These are phyloP conservation scores for Rhodeus uyekii DNA, from an alignment of 2,797 vertebrate species.

Conservation along the genomic window DNA sequence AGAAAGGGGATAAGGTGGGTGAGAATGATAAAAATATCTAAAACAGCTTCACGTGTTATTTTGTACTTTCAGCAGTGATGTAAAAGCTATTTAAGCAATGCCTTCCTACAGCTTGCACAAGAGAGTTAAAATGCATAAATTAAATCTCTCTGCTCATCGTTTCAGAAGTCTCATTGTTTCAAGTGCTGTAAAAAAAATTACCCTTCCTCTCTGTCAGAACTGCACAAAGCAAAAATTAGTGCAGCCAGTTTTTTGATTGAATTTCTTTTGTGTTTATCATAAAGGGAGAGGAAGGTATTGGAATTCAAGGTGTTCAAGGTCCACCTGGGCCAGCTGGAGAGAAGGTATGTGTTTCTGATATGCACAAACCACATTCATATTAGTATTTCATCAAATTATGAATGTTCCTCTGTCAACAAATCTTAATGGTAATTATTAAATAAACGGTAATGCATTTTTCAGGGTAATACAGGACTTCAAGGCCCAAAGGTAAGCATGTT, in stretches of 20 bases:
- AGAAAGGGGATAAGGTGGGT: constrained; percentile 82
- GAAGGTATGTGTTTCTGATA: constrained; percentile 71
- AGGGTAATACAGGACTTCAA: constrained; percentile 78
- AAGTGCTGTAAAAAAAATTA: neutral
- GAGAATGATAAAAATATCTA: neutral
- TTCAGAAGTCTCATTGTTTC: constrained; percentile 12
- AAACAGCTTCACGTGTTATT: neutral
- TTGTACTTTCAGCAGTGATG: neutral
- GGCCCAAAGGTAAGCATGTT: constrained; percentile 80
- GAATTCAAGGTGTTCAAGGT: constrained; percentile 78
- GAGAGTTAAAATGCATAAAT: constrained; percentile 31
- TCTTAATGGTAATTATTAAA: neutral
- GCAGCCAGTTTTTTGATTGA: constrained; percentile 29
- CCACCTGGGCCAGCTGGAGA: constrained; percentile 75
- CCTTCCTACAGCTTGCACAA: neutral
- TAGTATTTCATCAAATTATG: neutral
- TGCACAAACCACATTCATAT: neutral
- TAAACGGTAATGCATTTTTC: constrained; percentile 48
- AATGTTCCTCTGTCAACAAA: neutral
- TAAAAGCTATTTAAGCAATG: constrained; percentile 8
- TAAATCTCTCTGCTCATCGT: constrained; percentile 16
- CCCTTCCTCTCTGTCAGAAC: neutral
- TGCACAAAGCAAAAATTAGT: constrained; percentile 10
- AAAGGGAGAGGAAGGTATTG: constrained; percentile 81
- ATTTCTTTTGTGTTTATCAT: constrained; percentile 20